Conservation (phyloP, 2,797 vertebrate species). For the Macropodus opercularis region DNA sequence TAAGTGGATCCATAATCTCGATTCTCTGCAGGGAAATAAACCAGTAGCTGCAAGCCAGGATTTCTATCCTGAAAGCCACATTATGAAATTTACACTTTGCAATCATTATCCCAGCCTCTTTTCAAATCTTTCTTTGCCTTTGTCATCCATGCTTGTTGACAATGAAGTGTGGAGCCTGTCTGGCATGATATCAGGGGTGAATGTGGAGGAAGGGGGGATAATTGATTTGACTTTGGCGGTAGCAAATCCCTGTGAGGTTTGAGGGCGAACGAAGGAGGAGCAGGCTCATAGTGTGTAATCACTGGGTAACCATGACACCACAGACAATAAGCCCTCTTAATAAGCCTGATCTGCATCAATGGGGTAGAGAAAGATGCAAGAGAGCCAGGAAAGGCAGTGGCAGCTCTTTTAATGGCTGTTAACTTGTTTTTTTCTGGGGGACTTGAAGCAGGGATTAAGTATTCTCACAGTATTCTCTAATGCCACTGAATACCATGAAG, state of each 20-base stretch:
- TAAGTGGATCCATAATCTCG: background rate
- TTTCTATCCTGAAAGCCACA: slow-evolving; percentile 11
- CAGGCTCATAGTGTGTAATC: slow-evolving; percentile 73
- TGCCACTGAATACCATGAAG: slow-evolving; percentile 83
- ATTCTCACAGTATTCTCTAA: slow-evolving; percentile 83
- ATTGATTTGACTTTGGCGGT: slow-evolving; percentile 75
- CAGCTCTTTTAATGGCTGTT: slow-evolving; percentile 84
- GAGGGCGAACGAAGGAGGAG: slow-evolving; percentile 68
- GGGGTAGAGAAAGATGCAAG: slow-evolving; percentile 38
- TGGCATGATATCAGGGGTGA: slow-evolving; percentile 58
- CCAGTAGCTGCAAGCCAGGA: background rate
- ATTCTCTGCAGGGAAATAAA: background rate
- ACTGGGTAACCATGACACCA: slow-evolving; percentile 78
- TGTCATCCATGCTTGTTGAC: slow-evolving; percentile 51
- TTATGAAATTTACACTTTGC: slow-evolving; percentile 8
- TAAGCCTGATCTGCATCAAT: slow-evolving; percentile 88
- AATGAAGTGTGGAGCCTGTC: slow-evolving; percentile 55
- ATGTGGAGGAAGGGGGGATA: slow-evolving; percentile 40
- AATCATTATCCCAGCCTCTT: slow-evolving; percentile 23
- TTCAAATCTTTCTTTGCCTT: slow-evolving; percentile 37
- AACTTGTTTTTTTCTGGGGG: slow-evolving; percentile 89
- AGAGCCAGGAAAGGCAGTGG: slow-evolving; percentile 68
- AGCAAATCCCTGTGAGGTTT: slow-evolving; percentile 65
- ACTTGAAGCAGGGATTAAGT: slow-evolving; percentile 87
- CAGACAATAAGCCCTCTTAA: slow-evolving; percentile 82